Conservation (phyloP, 2,888 invertebrate genomes). For the Willowsia nigromaculata region DNA sequence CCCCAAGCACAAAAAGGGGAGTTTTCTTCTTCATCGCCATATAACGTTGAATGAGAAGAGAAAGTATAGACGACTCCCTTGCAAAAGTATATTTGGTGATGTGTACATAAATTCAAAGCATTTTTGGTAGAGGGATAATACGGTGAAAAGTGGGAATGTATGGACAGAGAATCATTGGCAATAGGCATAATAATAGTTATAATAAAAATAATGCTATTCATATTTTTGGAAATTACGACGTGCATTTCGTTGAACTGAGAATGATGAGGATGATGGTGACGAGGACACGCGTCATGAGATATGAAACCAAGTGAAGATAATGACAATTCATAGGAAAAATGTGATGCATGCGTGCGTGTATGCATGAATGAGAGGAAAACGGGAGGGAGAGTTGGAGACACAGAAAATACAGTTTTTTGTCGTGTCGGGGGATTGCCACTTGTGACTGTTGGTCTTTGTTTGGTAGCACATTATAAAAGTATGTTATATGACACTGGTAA, state of each 20-base stretch:
- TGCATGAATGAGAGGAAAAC: neutral
- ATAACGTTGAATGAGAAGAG: neutral
- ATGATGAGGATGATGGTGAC: neutral
- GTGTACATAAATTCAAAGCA: neutral
- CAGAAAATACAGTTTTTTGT: neutral
- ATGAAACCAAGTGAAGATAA: slow-evolving; percentile 45
- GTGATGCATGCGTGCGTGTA: slow-evolving; percentile 22
- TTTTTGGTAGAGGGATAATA: neutral
- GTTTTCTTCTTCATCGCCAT: neutral
- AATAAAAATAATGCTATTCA: slow-evolving; percentile 47
- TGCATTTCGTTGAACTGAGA: slow-evolving; percentile 3
- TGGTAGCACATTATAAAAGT: neutral
- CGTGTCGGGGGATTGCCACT: too few relatives aligned
- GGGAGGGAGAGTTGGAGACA: neutral
- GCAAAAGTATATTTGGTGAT: too few relatives aligned
- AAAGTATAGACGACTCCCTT: too few relatives aligned
- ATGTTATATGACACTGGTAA: neutral
- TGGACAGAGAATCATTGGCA: neutral
- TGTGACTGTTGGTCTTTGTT: neutral
- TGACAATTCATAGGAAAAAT: slow-evolving; percentile 14
- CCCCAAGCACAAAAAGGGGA: neutral
- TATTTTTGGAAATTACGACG: slow-evolving; percentile 29
- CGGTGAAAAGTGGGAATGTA: neutral
- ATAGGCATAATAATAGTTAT: slow-evolving; percentile 30
- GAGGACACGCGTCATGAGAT: slow-evolving; percentile 59